phyloP scores from a whole-genome alignment of 2,888 invertebrate genomes.

The Myathropa florea region DNA sequence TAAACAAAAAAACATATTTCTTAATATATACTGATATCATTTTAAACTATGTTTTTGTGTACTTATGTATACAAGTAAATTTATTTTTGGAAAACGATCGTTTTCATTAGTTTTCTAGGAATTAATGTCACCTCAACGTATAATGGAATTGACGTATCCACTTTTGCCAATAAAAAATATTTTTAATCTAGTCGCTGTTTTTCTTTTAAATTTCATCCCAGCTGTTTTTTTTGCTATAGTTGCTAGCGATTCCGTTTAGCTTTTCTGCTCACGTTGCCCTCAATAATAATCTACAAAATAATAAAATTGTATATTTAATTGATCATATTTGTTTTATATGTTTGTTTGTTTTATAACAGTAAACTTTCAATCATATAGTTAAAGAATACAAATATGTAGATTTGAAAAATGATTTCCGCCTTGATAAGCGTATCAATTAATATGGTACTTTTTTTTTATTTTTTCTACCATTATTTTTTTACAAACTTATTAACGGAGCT shows the following conservation, averaged over 20 bases:
- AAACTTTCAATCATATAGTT: too few relatives aligned
- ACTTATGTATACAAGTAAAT: background rate
- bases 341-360: too few relatives aligned
- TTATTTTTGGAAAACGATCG: background rate
- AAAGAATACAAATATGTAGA: too few relatives aligned
- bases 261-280: conserved; percentile 80
- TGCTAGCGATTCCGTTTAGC: conserved; percentile 80
- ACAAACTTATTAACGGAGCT: too few relatives aligned
- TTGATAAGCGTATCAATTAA: too few relatives aligned
- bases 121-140: conserved; percentile 13
- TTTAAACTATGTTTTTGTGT: background rate
- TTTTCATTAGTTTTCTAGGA: background rate
- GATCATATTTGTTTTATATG: background rate
- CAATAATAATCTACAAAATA: conserved; percentile 78
- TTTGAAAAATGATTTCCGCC: too few relatives aligned
- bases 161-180: conserved; percentile 27
- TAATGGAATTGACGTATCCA: conserved; percentile 1
- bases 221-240: conserved; percentile 78
- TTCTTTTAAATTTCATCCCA: conserved; percentile 73
- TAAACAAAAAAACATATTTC: background rate
- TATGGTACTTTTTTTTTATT: too few relatives aligned
- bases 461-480: background rate
- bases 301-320: conserved; percentile 18
- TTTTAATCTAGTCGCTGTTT: background rate
- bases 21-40: background rate